Conservation (phyloP, 1,140 invertebrate genomes). For the Cyclina sinensis region DNA sequence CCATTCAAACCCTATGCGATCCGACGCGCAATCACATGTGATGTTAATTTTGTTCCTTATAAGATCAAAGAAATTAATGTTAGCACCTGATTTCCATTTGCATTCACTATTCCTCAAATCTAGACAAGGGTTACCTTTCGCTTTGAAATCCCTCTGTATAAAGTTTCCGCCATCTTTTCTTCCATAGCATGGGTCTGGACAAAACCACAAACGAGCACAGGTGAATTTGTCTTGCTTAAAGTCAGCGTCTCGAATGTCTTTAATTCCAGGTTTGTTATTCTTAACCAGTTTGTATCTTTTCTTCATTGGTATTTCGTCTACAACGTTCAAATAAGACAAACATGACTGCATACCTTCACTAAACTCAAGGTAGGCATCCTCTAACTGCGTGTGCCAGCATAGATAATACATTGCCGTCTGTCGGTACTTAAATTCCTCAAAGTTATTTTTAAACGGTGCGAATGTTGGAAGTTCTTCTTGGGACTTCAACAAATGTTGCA, state of each 20-base stretch:
- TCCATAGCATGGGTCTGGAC: conserved; percentile 73
- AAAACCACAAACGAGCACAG: conserved; percentile 63
- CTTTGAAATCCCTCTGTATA: conserved; percentile 24
- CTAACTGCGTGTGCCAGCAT: conserved; percentile 51
- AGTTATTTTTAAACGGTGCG: conserved; percentile 45
- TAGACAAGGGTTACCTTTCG: conserved; percentile 71
- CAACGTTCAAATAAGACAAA: conserved; percentile 30
- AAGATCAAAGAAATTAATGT: conserved; percentile 71
- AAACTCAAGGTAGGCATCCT: not conserved
- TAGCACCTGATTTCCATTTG: conserved; percentile 49
- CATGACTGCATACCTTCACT: not conserved
- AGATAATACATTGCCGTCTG: conserved; percentile 61
- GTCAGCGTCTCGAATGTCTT: conserved; percentile 17
- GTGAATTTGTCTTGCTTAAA: conserved; percentile 7
- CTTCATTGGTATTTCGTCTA: conserved; percentile 25
- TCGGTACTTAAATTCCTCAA: conserved; percentile 47
- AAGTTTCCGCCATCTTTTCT: conserved; percentile 57
- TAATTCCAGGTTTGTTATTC: not conserved
- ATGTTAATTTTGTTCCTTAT: conserved; percentile 75
- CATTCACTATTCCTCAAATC: conserved; percentile 67
- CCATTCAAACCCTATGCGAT: conserved; percentile 72
- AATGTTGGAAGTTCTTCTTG: not conserved
- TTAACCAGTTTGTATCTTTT: not conserved
- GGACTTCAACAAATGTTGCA: conserved; percentile 12
- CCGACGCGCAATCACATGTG: conserved; percentile 71